Evolutionary conservation across 1,140 invertebrate species (phyloP).

Genomic region (Halictus rubicundus): DNA sequence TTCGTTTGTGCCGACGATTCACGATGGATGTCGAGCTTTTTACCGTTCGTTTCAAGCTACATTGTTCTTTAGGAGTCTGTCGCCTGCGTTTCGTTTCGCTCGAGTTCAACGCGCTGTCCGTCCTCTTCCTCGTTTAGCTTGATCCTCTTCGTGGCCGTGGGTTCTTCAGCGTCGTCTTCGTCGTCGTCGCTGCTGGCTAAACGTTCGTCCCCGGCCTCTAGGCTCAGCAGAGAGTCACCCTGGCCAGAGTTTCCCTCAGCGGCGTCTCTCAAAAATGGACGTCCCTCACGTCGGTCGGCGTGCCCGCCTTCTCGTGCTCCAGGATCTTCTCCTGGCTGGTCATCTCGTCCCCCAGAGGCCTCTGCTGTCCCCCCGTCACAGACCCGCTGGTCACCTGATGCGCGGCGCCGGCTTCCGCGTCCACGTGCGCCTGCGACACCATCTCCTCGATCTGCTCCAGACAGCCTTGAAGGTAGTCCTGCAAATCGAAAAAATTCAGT

Average conservation of each 20-base stretch:
- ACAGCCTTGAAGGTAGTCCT: constrained; percentile 88
- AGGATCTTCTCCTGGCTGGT: constrained; percentile 81
- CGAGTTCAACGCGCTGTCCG: background rate
- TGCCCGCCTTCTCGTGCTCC: constrained; percentile 86
- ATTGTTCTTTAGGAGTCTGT: background rate
- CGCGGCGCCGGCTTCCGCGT: constrained; percentile 46
- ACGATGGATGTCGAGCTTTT: background rate
- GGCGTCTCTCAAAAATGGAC: constrained; percentile 83
- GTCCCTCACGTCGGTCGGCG: constrained; percentile 90
- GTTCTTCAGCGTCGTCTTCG: constrained; percentile 7
- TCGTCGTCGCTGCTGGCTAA: constrained; percentile 24
- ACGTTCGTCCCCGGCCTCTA: constrained; percentile 31
- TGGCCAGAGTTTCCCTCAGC: constrained; percentile 60
- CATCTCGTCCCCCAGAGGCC: constrained; percentile 75
- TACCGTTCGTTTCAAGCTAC: background rate
- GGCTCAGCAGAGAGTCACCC: constrained; percentile 54
- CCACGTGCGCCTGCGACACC: constrained; percentile 79
- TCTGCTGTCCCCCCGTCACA: constrained; percentile 56
- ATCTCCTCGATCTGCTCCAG: constrained; percentile 88
- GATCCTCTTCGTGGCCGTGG: background rate
- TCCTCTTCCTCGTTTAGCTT: background rate
- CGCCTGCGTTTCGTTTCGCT: background rate
- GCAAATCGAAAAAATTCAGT: constrained; percentile 55
- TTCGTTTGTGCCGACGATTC: background rate
- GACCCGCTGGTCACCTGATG: constrained; percentile 46